Conservation (phyloP, 1,140 invertebrate species). For the Xylocopa sonorina region DNA sequence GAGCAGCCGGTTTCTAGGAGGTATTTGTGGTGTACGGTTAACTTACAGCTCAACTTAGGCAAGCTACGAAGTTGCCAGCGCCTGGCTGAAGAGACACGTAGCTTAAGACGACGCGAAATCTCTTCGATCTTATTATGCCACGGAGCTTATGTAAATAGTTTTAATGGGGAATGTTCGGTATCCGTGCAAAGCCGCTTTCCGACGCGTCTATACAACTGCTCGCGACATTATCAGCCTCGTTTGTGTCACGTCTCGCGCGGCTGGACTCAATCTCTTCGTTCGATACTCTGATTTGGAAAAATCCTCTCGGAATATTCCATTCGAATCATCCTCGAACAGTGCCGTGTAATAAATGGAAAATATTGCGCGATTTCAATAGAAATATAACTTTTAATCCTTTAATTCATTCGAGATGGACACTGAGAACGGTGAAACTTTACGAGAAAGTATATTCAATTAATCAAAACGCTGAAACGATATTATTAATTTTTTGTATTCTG, state of each 20-base stretch:
- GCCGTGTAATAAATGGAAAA: too few species aligned
- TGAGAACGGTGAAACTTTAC: too few species aligned
- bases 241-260: constrained; percentile 4
- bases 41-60: constrained; percentile 5
- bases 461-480: too few species aligned
- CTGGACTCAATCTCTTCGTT: constrained; percentile 29
- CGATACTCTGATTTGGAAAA: constrained; percentile 48
- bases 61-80: constrained; percentile 7
- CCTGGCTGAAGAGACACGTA: background rate
- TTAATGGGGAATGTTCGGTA: constrained; percentile 8
- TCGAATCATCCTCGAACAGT: too few species aligned
- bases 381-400: too few species aligned
- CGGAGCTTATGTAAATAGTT: constrained; percentile 32
- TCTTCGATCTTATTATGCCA: constrained; percentile 33
- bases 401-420: too few species aligned
- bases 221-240: constrained; percentile 64
- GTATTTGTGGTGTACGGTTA: background rate
- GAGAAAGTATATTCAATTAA: too few species aligned
- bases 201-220: constrained; percentile 57
- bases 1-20: background rate
- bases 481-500: too few species aligned
- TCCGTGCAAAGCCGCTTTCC: background rate
- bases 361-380: too few species aligned
- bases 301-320: constrained; percentile 67
- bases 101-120: background rate